Evolutionary conservation across 2,797 vertebrate species (phyloP), one percentile per base, ranked within the genome.

Genomic region (Sorex maritimensis): DNA sequence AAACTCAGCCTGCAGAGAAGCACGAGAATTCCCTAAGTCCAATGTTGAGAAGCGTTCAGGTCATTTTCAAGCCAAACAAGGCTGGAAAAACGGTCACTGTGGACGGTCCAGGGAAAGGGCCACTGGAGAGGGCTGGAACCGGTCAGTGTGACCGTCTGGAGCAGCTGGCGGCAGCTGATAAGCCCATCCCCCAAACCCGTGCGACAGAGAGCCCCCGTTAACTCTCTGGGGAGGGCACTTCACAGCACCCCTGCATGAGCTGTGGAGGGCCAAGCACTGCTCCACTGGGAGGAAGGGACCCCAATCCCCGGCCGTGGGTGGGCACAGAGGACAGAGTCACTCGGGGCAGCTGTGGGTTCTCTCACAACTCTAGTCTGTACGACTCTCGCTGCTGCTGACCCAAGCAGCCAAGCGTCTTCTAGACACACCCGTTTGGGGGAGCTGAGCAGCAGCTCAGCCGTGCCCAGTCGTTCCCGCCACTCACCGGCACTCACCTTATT

Each of bases 31-130:
- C 13, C 49, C 65, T 21, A 5, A 34, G 49, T 67, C 41, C 44
- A 52, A 15, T 41, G 61, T 1, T 46, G 26, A 86, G 28, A 34
- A 84, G 17, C 55, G 8, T 6, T 6, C 2, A 38, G 61, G 67
- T 34, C 58, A 73, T 30, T 65, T 77, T 86, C 67, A 21, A 26
- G 68, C 38, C 61, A 68, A 86, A 44, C 91, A 68, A 52, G 84
- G 46, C 7, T 0, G 65, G 65, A 41, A 30, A 15, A 71, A 11
- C 14, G 14, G 4, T 73, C 26, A 65, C 1, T 5, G 26, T 6
- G 24, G 11, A n/a, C 55, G 69, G 14, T 69, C 73, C 44, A 12
- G 72, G 38, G 23, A 65, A 55, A 65, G 1, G 5, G 88, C 61
- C 65, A 0, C 67, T 69, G 63, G 84, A 38, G 75, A 90, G 41